Evolutionary conservation across 1,140 invertebrate species (phyloP).

Genomic region (Drosophila sulfurigaster): DNA sequence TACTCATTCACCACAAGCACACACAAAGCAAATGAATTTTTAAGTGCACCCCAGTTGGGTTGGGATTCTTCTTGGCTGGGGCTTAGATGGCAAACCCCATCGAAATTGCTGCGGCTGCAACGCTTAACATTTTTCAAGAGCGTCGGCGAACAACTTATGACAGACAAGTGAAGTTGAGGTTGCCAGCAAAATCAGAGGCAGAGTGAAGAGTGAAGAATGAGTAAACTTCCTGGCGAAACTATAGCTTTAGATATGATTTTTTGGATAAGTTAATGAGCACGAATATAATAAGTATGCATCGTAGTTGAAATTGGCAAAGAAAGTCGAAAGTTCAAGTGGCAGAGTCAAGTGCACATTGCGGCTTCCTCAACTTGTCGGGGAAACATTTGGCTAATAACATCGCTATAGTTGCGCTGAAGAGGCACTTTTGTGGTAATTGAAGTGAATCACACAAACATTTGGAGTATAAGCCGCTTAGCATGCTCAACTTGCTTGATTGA

Average conservation of each 20-base stretch:
- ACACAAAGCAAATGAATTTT: constrained; percentile 69
- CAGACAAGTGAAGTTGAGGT: constrained; percentile 31
- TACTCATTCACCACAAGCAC: constrained; percentile 1
- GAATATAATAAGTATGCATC: neutral
- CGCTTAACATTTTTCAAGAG: constrained; percentile 46
- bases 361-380: neutral
- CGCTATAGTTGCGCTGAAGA: neutral
- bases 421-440: neutral
- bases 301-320: too few relatives aligned
- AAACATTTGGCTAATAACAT: constrained; percentile 1
- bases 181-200: neutral
- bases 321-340: neutral
- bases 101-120: constrained; percentile 27
- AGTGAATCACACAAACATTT: neutral
- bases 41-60: constrained; percentile 33
- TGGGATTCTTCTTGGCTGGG: constrained; percentile 1
- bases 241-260: constrained; percentile 16
- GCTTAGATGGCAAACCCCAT: constrained; percentile 24
- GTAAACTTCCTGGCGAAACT: constrained; percentile 16
- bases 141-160: constrained; percentile 59
- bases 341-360: neutral
- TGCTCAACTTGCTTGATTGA: constrained; percentile 16
- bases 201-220: neutral
- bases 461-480: constrained; percentile 19
- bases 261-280: neutral